Evolutionary conservation across 2,113 vertebrate genomes (phyloP).

Genomic region (Dasyornis broadbenti): DNA sequence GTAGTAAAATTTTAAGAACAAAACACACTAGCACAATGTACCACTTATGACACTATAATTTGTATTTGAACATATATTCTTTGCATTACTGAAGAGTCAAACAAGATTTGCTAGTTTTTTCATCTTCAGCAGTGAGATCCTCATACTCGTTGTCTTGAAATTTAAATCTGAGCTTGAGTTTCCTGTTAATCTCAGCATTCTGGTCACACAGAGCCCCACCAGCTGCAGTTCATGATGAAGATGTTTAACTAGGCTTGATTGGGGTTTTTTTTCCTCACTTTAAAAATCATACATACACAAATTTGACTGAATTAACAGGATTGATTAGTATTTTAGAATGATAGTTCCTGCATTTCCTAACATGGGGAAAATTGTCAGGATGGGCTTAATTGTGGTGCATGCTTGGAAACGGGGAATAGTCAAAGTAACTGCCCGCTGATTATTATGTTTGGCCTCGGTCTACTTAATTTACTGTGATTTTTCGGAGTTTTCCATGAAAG

Average conservation of each 20-base stretch:
- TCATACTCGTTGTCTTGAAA: not conserved
- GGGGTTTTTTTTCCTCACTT: not conserved
- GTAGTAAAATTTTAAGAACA: not conserved
- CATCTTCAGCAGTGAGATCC: not conserved
- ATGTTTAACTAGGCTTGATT: not conserved
- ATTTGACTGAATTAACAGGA: not conserved
- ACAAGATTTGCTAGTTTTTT: not conserved
- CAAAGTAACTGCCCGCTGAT: accelerated
- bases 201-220: not conserved
- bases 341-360: not conserved
- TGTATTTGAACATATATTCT: not conserved
- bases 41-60: not conserved
- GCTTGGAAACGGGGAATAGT: not conserved
- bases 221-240: not conserved
- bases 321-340: not conserved
- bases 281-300: not conserved
- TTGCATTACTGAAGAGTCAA: not conserved
- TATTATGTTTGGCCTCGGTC: not conserved
- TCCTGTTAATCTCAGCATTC: not conserved
- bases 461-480: not conserved
- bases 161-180: not conserved
- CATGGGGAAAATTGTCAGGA: not conserved
- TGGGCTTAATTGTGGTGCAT: not conserved
- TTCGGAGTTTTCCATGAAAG: not conserved
- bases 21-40: not conserved